phyloP scores from a whole-genome alignment of 2,888 invertebrate species.

The Lasioglossum malachurum region DNA sequence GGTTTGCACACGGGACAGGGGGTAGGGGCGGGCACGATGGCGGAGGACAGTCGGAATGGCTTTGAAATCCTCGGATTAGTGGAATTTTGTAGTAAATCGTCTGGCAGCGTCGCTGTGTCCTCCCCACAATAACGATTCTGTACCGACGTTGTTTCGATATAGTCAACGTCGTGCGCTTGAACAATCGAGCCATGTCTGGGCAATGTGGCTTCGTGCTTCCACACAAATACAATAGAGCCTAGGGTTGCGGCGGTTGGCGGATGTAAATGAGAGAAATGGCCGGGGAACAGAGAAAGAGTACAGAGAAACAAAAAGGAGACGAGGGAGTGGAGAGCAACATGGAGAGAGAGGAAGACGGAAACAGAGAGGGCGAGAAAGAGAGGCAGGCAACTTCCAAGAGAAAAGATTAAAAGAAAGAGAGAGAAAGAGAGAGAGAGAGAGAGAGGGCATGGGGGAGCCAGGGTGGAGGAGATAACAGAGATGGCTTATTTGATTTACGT shows the following conservation, averaged over 20 bases:
- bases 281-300: conserved; percentile 17
- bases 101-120: conserved; percentile 36
- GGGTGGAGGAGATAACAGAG: conserved; percentile 57
- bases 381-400: conserved; percentile 8
- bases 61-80: conserved; percentile 68
- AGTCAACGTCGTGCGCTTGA: conserved; percentile 49
- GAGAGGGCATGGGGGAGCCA: conserved; percentile 33
- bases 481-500: conserved; percentile 70
- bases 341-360: not conserved
- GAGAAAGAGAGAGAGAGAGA: conserved; percentile 29
- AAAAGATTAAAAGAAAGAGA: conserved; percentile 38
- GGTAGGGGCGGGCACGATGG: not conserved
- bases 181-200: conserved; percentile 55
- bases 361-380: not conserved
- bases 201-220: conserved; percentile 51
- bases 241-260: conserved; percentile 13
- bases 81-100: conserved; percentile 65
- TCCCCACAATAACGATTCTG: conserved; percentile 72
- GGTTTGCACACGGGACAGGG: not conserved
- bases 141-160: conserved; percentile 63
- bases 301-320: conserved; percentile 18
- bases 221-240: conserved; percentile 38
- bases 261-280: conserved; percentile 37
- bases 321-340: conserved; percentile 12
- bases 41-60: conserved; percentile 40